Conservation (phyloP, 2,888 invertebrate species). For the Tyria jacobaeae region DNA sequence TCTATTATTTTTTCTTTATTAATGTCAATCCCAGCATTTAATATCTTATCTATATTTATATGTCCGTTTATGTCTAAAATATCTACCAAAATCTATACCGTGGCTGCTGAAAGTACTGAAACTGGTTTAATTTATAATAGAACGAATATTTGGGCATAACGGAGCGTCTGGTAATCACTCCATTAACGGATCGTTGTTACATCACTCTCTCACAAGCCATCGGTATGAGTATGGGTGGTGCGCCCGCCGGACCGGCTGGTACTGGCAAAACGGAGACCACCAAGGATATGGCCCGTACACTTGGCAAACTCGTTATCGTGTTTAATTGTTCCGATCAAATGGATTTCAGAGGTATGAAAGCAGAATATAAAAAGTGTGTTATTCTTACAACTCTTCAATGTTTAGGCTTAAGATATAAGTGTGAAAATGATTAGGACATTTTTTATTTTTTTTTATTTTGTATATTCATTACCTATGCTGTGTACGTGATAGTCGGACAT, state of each 20-base stretch:
- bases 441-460: too few species aligned
- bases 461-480: too few species aligned
- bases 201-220: slow-evolving; percentile 96
- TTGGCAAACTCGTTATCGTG: slow-evolving; percentile 96
- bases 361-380: not conserved
- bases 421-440: too few species aligned
- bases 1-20: too few species aligned
- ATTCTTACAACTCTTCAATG: too few species aligned
- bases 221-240: slow-evolving; percentile 96
- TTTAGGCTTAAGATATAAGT: too few species aligned
- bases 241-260: slow-evolving; percentile 96
- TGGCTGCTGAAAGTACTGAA: not conserved
- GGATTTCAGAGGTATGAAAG: slow-evolving; percentile 94
- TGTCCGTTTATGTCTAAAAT: too few species aligned
- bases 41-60: too few species aligned
- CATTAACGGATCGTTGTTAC: slow-evolving; percentile 95
- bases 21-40: too few species aligned
- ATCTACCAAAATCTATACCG: not conserved
- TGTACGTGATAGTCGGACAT: too few species aligned
- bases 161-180: slow-evolving; percentile 95
- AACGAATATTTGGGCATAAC: slow-evolving; percentile 96
- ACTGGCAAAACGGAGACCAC: slow-evolving; percentile 97
- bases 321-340: slow-evolving; percentile 98
- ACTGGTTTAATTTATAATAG: slow-evolving; percentile 46
- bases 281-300: slow-evolving; percentile 96